phyloP scores from a whole-genome alignment of 92 coral and sea anemone genomes.

The Porites evermanni region DNA sequence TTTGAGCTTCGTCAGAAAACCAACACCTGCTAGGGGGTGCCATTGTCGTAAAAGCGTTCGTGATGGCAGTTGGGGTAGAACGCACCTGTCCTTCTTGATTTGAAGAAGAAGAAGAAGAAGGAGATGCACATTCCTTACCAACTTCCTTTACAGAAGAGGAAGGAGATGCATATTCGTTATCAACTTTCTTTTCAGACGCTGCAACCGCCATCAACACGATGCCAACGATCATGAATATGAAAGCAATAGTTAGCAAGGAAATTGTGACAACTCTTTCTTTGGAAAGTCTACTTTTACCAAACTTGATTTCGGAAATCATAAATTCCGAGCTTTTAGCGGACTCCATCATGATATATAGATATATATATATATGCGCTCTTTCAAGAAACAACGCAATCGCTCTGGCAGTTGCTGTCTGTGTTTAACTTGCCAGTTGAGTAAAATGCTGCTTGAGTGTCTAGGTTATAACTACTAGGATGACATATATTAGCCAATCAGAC shows the following conservation, averaged over 20 bases:
- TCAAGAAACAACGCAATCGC: too few species aligned
- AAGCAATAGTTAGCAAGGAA: conserved; percentile 6
- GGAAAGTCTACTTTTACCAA: background rate
- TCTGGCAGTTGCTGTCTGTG: too few species aligned
- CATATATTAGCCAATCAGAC: too few species aligned
- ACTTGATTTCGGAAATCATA: background rate
- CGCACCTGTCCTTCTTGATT: background rate
- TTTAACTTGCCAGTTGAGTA: too few species aligned
- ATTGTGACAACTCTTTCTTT: conserved; percentile 5
- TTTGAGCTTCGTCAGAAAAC: conserved; percentile 68
- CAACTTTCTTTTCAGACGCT: background rate
- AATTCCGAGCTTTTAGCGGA: background rate
- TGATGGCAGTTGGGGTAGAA: background rate
- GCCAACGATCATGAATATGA: conserved; percentile 29
- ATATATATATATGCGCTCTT: too few species aligned
- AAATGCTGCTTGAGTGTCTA: too few species aligned
- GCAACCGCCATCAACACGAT: conserved; percentile 44
- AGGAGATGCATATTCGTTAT: background rate
- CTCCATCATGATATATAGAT: background rate
- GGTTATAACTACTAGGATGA: too few species aligned
- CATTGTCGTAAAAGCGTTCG: background rate
- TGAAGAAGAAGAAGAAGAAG: too few species aligned
- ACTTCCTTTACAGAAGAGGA: background rate
- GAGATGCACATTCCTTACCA: background rate
- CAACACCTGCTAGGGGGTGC: conserved; percentile 32